Evolutionary conservation across 2,797 vertebrate species (phyloP).

Genomic region (Liasis olivaceus): DNA sequence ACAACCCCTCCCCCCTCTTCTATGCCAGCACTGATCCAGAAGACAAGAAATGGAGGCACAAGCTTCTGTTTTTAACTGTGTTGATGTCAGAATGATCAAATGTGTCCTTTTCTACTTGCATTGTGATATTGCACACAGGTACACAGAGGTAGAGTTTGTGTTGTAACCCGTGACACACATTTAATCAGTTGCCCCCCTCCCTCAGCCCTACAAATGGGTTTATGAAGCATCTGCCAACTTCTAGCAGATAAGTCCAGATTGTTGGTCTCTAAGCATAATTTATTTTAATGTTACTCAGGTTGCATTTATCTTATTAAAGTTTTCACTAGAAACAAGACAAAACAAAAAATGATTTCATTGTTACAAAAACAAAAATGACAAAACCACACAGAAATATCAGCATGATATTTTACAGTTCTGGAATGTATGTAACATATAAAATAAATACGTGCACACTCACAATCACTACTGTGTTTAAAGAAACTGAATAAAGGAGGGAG

Average conservation of each 20-base stretch:
- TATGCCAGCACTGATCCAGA: background rate
- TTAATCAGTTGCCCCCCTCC: background rate
- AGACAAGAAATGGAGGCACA: background rate
- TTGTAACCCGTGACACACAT: background rate
- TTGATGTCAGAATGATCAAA: background rate
- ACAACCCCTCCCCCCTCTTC: background rate
- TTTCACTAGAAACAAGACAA: background rate
- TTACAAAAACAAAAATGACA: background rate
- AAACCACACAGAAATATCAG: no score
- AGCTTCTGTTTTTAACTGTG: background rate
- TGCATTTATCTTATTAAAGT: background rate
- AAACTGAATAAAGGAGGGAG: no score
- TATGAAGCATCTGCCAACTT: background rate
- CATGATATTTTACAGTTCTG: no score
- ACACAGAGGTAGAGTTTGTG: background rate
- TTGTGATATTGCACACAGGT: background rate
- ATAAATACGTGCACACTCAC: no score
- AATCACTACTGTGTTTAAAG: no score
- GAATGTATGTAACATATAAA: no score
- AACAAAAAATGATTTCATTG: background rate
- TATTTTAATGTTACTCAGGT: background rate
- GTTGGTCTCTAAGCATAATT: background rate
- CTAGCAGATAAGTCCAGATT: background rate
- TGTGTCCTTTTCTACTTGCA: background rate
- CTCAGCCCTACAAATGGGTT: no score